Evolutionary conservation across 1,140 invertebrate genomes (phyloP).

Genomic region (Gonatopus flavifemur): DNA sequence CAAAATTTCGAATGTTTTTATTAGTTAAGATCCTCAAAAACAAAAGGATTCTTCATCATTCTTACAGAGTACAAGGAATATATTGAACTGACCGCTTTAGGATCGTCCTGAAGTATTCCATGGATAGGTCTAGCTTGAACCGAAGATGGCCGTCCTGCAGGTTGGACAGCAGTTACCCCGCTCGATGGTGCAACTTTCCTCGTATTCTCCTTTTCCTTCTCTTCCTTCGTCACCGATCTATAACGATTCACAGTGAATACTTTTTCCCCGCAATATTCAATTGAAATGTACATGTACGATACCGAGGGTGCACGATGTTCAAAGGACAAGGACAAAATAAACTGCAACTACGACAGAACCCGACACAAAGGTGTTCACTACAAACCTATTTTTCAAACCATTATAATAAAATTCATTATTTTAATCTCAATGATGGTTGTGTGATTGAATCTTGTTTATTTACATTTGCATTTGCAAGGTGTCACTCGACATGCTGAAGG

Average conservation of each 20-base stretch:
- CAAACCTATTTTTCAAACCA: too few species aligned
- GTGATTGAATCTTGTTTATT: too few species aligned
- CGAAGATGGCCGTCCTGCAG: slow-evolving; percentile 52
- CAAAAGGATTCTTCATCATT: too few species aligned
- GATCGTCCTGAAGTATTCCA: slow-evolving; percentile 47
- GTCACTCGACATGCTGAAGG: too few species aligned
- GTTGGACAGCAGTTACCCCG: slow-evolving; percentile 34
- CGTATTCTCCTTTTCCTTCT: slow-evolving; percentile 84
- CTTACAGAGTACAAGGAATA: too few species aligned
- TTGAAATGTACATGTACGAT: not conserved
- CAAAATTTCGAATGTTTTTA: too few species aligned
- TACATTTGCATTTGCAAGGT: too few species aligned
- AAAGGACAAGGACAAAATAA: slow-evolving; percentile 30
- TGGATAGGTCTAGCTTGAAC: slow-evolving; percentile 51
- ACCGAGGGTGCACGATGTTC: slow-evolving; percentile 5
- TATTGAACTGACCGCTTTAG: slow-evolving; percentile 41
- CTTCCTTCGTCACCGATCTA: slow-evolving; percentile 80
- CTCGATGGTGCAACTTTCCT: slow-evolving; percentile 63
- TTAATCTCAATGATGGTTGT: too few species aligned
- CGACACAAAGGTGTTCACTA: slow-evolving; percentile 7
- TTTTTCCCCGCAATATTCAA: too few species aligned
- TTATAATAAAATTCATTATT: too few species aligned
- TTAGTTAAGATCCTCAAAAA: too few species aligned
- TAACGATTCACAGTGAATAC: too few species aligned
- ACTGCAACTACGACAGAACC: slow-evolving; percentile 34